These are phyloP conservation scores for Agonopterix arenella DNA, from an alignment of 2,888 invertebrate genomes.

Conservation along the genomic window DNA sequence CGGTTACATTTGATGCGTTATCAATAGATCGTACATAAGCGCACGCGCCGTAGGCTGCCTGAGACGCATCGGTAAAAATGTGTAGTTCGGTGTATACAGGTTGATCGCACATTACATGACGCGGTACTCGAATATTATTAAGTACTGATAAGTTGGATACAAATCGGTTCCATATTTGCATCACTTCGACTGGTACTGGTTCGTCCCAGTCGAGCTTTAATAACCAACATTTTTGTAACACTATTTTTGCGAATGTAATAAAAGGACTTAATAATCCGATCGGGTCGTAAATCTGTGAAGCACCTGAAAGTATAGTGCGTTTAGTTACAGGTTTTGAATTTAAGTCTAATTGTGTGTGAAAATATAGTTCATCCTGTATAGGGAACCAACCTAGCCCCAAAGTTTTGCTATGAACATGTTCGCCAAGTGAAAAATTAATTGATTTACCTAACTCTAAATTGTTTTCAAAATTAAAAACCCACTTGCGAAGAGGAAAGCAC, in stretches of 20 bases:
- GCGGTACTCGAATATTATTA: slow-evolving; percentile 1
- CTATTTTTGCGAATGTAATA: slow-evolving; percentile 4
- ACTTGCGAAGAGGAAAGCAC: slow-evolving; percentile 11
- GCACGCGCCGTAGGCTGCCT: slow-evolving; percentile 17
- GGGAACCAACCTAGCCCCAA: not conserved
- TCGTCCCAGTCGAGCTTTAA: slow-evolving; percentile 7
- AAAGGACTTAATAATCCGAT: slow-evolving; percentile 8
- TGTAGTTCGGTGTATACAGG: slow-evolving; percentile 6
- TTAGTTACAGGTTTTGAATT: slow-evolving; percentile 1
- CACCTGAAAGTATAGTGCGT: slow-evolving; percentile 6
- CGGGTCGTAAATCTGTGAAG: slow-evolving; percentile 8
- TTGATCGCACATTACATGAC: slow-evolving; percentile 1
- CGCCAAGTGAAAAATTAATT: not conserved
- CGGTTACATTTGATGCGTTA: slow-evolving; percentile 3
- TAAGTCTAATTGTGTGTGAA: not conserved
- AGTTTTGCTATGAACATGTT: slow-evolving; percentile 2
- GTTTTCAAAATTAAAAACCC: slow-evolving; percentile 10
- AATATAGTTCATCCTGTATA: not conserved
- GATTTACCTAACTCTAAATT: not conserved
- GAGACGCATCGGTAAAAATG: slow-evolving; percentile 16
- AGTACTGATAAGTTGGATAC: not conserved
- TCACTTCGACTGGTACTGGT: slow-evolving; percentile 3
- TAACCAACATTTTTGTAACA: slow-evolving; percentile 8
- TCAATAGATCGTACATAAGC: slow-evolving; percentile 14
- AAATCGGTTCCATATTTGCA: slow-evolving; percentile 1